A percentile compares a stretch with the other conserved stretches of the same genome.
Conservation (phyloP, 2,888 invertebrate species). For the Amphipoea lucens region DNA sequence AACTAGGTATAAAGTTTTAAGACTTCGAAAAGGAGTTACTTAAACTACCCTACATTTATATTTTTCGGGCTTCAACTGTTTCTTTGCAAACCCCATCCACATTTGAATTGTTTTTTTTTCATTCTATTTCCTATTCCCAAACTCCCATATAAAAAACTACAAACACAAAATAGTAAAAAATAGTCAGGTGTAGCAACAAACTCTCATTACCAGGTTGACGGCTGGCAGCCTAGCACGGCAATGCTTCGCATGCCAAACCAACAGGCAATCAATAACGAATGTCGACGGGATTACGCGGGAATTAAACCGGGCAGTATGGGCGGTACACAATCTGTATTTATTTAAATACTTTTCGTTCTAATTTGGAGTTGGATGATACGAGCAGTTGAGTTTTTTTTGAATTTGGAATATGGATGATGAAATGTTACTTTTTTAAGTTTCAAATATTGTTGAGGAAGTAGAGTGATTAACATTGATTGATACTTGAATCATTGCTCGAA, state of each 20-base stretch:
- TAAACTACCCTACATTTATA: background rate
- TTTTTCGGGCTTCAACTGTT: background rate
- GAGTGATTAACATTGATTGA: slow-evolving; percentile 4
- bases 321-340: slow-evolving; percentile 24
- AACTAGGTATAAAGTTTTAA: background rate
- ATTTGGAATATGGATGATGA: background rate
- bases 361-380: background rate
- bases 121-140: background rate
- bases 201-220: slow-evolving; percentile 26
- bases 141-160: background rate
- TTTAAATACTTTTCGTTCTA: slow-evolving; percentile 27
- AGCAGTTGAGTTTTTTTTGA: slow-evolving; percentile 10
- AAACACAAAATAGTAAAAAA: background rate
- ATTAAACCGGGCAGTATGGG: slow-evolving; percentile 39
- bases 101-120: background rate
- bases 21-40: background rate
- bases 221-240: slow-evolving; percentile 23
- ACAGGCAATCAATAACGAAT: slow-evolving; percentile 60
- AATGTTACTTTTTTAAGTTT: background rate
- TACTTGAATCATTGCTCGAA: slow-evolving; percentile 12
- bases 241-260: slow-evolving; percentile 44
- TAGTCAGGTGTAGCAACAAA: slow-evolving; percentile 20
- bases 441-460: background rate
- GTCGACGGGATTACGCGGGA: slow-evolving; percentile 47
- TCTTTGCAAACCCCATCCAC: background rate